Base-by-base conservation (phyloP, 2,113 vertebrate genomes). In the Prunella fulvescens region DNA sequence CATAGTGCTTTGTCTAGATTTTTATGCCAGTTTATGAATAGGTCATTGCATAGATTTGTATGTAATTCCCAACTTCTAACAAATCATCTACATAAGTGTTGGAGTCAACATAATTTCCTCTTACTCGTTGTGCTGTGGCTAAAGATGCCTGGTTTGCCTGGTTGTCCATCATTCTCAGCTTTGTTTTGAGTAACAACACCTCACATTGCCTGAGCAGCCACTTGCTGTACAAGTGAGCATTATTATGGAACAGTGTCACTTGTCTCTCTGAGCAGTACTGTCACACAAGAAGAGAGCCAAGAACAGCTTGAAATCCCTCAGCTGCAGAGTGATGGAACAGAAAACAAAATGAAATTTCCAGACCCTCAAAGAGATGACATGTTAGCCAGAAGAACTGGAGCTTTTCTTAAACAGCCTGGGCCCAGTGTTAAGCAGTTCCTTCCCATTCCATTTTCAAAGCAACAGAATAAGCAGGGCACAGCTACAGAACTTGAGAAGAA, bases 401-500 rank as follows among this genome's bases (percentile, higher is more conserved):
- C 93, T 89, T 97, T 97, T 51, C 94, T 97, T 64, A 98, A 96
- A 94, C 96, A 96, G 26, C 19, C 78, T 44, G 90, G 86, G 81
- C 76, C 74, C 69, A 96, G 65, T 60, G 80, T 96, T 85, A 97
- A 97, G 65, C 97, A 95, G 89, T 98, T 98, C 88, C 98, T 98
- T 92, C 98, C 97, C 13, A 95, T 98, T 72, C 97, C 98, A 44
- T 96, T 97, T 94, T 94, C 98, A 93, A 96, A 98, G 81, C 96
- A 97, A 60, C 91, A 92, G 65, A 92, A 88, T 81, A 80, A 64
- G 28, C 95, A 96, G 66, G 96, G 96, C 58, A 83, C 96, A 87
- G 78, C 89, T 92, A 92, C 92, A 87, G 86, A 92, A 12, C 86
- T 78, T 91, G 96, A 80, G 88, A 98, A 96, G 88, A 96, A 64